A percentile compares a stretch with the other conserved stretches of the same genome.
Evolutionary conservation across 2,113 vertebrate species (phyloP).

Genomic region (Lagenorhynchus albirostris): DNA sequence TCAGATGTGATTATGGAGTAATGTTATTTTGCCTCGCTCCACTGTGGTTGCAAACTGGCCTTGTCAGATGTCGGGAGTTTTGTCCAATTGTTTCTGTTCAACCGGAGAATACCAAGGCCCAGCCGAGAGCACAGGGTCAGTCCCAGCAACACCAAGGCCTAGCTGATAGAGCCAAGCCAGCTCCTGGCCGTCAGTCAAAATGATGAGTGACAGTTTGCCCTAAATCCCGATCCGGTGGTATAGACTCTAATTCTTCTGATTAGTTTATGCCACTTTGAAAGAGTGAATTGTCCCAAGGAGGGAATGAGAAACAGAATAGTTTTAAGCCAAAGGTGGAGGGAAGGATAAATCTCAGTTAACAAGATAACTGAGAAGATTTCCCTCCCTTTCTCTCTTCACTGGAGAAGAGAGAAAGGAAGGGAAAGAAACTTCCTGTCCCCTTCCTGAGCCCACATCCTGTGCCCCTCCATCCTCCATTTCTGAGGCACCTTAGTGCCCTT

Average conservation of each 20-base stretch:
- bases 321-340: too few species aligned
- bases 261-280: too few species aligned
- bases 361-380: not conserved
- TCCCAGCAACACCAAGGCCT: not conserved
- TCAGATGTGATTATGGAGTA: not conserved
- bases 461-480: too few species aligned
- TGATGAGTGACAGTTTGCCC: not conserved
- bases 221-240: not conserved
- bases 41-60: not conserved
- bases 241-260: not conserved
- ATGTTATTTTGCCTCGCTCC: not conserved
- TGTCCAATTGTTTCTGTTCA: not conserved
- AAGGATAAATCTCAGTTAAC: not conserved
- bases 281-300: too few species aligned
- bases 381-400: too few species aligned
- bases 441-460: too few species aligned
- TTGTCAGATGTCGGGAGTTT: not conserved
- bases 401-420: too few species aligned
- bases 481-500: too few species aligned
- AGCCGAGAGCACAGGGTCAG: accelerated
- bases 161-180: not conserved
- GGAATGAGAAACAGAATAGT: too few species aligned
- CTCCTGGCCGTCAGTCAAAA: not conserved
- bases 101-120: not conserved
- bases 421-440: too few species aligned